Percentiles rank a stretch among this genome's conserved stretches.
Evolutionary conservation across 2,797 vertebrate genomes (phyloP).

Genomic region (Rallus crepitans): DNA sequence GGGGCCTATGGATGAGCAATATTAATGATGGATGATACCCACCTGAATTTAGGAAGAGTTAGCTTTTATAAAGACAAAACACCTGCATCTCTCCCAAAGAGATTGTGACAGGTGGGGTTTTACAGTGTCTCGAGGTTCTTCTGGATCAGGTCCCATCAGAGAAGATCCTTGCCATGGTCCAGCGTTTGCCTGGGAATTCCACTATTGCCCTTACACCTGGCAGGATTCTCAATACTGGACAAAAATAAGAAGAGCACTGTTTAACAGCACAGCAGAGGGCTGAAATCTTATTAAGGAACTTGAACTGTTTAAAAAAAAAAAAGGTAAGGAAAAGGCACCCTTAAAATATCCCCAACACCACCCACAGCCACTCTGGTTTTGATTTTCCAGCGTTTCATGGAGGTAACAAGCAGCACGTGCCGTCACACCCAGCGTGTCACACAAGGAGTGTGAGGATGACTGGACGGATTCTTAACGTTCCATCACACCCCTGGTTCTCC

Average conservation of each 20-base stretch:
- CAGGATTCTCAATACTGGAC: not conserved
- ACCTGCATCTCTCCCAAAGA: not conserved
- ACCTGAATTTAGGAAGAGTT: not conserved
- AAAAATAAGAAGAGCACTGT: not conserved
- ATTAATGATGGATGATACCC: rapidly evolving
- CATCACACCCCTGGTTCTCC: not conserved
- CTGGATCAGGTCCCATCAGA: not conserved
- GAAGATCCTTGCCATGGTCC: not conserved
- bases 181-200: rapidly evolving
- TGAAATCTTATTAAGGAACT: not conserved
- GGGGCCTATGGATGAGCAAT: not conserved
- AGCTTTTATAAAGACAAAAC: not conserved
- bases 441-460: not conserved
- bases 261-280: not conserved
- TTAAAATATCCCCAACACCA: not conserved
- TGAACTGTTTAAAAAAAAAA: not conserved
- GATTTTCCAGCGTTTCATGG: not conserved
- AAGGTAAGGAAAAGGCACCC: not conserved
- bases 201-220: not conserved
- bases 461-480: not conserved
- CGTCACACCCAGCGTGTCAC: not conserved
- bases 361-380: not conserved
- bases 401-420: not conserved
- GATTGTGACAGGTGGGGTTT: not conserved
- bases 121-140: not conserved